A percentile compares a stretch with the other conserved stretches of the same genome.
phyloP scores from a whole-genome alignment of 2,888 invertebrate genomes.

The Trichopria drosophilae region DNA sequence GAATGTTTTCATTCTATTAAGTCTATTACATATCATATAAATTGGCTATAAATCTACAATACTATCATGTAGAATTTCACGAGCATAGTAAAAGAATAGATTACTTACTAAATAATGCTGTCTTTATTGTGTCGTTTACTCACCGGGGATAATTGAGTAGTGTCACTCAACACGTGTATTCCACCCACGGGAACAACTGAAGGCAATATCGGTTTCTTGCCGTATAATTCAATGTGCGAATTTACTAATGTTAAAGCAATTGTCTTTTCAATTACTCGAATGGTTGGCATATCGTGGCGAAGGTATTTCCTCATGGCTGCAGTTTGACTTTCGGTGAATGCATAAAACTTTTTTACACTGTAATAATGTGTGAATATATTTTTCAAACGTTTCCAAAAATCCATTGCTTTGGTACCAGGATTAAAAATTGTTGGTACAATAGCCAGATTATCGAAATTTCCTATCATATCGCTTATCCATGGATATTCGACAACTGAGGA shows the following conservation, averaged over 20 bases:
- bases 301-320: constrained; percentile 40
- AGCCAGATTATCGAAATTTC: constrained; percentile 39
- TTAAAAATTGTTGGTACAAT: constrained; percentile 16
- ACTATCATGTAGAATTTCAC: no score
- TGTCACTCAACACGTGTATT: constrained; percentile 56
- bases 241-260: constrained; percentile 61
- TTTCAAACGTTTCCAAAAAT: constrained; percentile 39
- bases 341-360: constrained; percentile 12
- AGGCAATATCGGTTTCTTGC: constrained; percentile 57
- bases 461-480: constrained; percentile 36
- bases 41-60: no score
- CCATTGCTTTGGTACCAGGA: constrained; percentile 9
- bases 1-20: no score
- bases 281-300: constrained; percentile 47
- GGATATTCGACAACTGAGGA: constrained; percentile 30
- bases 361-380: constrained; percentile 30
- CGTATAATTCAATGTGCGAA: constrained; percentile 58
- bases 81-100: no score
- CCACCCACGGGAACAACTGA: constrained; percentile 62
- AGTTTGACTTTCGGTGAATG: constrained; percentile 32
- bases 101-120: no score
- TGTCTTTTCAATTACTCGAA: constrained; percentile 57
- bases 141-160: constrained; percentile 24
- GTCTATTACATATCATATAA: no score
- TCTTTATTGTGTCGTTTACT: no score